A percentile compares a stretch with the other conserved stretches of the same genome.
These are phyloP conservation scores for Athalia circularis DNA, from an alignment of 2,888 invertebrate species.

Conservation along the genomic window DNA sequence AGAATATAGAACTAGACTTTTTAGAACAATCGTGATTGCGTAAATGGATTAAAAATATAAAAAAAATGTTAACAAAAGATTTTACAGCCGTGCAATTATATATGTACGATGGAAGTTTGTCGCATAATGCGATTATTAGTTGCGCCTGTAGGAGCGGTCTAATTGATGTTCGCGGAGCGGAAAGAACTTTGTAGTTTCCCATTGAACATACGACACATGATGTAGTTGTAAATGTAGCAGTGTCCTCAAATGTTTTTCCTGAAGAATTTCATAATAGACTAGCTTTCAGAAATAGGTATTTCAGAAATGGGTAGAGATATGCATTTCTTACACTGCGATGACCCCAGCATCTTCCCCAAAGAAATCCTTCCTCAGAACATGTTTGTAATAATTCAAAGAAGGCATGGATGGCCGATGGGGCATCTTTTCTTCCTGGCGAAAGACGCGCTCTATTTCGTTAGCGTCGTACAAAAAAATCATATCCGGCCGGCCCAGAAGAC, in stretches of 20 bases:
- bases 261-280: too few species aligned
- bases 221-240: background rate
- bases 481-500: conserved; percentile 82
- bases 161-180: conserved; percentile 11
- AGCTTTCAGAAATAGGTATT: too few species aligned
- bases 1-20: too few species aligned
- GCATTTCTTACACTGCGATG: conserved; percentile 81
- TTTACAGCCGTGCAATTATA: background rate
- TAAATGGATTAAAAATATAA: too few species aligned
- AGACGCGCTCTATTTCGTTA: conserved; percentile 82
- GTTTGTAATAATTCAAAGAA: conserved; percentile 84
- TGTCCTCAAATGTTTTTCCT: too few species aligned
- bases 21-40: too few species aligned
- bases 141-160: conserved; percentile 2
- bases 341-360: conserved; percentile 82
- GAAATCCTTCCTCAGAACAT: conserved; percentile 81
- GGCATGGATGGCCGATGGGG: conserved; percentile 87
- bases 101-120: background rate
- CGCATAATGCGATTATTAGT: conserved; percentile 24
- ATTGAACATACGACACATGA: background rate
- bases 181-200: background rate
- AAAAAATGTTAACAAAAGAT: conserved; percentile 16
- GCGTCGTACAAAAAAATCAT: conserved; percentile 85
- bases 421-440: conserved; percentile 81
- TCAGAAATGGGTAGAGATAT: background rate